Percentiles rank a stretch among this genome's conserved stretches.
Evolutionary conservation across 2,888 invertebrate species (phyloP).

Genomic region (Vanessa cardui): DNA sequence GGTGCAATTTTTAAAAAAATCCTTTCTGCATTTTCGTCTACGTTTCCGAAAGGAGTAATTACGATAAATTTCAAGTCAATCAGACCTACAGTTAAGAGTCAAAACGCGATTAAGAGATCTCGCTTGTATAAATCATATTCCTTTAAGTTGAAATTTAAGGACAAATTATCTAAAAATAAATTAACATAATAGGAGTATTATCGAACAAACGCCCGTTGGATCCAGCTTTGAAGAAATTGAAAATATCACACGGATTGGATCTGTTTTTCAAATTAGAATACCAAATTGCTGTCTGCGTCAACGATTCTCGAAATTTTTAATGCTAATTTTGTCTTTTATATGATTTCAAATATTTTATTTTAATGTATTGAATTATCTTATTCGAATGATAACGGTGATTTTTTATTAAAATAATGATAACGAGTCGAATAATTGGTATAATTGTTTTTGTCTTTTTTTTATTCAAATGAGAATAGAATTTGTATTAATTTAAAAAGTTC

Average conservation of each 20-base stretch:
- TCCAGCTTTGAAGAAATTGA: slow-evolving; percentile 28
- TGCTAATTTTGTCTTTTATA: slow-evolving; percentile 15
- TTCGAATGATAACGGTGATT: not conserved
- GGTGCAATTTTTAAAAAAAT: no score
- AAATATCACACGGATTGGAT: slow-evolving; percentile 31
- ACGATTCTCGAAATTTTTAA: slow-evolving; percentile 17
- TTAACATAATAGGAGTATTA: slow-evolving; percentile 22
- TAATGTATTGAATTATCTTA: not conserved
- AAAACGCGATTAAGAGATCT: no score
- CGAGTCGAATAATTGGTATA: not conserved
- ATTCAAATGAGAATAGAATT: no score
- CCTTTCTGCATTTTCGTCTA: no score
- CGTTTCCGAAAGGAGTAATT: no score
- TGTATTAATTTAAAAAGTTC: no score
- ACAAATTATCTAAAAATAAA: slow-evolving; percentile 14
- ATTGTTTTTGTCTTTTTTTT: no score
- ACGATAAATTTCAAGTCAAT: not conserved
- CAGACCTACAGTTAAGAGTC: not conserved
- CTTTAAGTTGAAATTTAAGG: not conserved
- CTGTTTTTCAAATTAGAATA: slow-evolving; percentile 37
- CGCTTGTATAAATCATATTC: not conserved
- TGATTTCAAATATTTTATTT: not conserved
- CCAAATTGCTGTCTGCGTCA: slow-evolving; percentile 30
- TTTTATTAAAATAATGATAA: not conserved
- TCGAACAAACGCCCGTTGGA: slow-evolving; percentile 11